Evolutionary conservation across 2,797 vertebrate genomes (phyloP).

Genomic region (Petrocephalus sullivani): DNA sequence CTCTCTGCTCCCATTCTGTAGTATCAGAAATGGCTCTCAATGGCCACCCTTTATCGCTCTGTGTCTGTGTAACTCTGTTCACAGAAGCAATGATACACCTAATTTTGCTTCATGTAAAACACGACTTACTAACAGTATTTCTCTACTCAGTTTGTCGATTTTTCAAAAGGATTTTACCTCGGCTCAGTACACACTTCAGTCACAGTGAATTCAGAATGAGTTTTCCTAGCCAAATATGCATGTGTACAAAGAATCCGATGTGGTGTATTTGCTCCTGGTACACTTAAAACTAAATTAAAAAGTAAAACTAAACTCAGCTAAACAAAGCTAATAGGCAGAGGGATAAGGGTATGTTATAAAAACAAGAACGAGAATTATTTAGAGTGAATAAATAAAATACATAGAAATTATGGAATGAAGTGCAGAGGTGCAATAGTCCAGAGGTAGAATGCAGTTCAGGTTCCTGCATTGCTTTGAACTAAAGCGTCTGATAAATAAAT

Average conservation of each 20-base stretch:
- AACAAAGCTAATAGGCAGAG: neutral
- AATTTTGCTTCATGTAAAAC: neutral
- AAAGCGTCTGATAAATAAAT: neutral
- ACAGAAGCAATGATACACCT: neutral
- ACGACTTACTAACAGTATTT: neutral
- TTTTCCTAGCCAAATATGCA: neutral
- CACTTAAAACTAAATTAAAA: neutral
- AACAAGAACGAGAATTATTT: neutral
- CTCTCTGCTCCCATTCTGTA: neutral
- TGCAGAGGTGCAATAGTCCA: neutral
- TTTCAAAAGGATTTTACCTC: neutral
- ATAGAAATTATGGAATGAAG: neutral
- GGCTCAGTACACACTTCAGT: neutral
- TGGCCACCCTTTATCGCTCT: neutral
- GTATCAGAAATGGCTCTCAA: neutral
- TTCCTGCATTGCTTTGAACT: neutral
- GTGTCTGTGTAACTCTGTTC: neutral
- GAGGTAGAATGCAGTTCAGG: neutral
- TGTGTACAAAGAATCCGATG: neutral
- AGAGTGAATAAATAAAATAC: neutral
- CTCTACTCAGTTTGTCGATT: neutral
- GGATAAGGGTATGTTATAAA: neutral
- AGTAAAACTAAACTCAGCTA: neutral
- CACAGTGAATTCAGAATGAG: neutral
- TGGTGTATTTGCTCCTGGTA: neutral